Conservation (phyloP, 2,797 vertebrate species). For the Danio albolineatus region DNA sequence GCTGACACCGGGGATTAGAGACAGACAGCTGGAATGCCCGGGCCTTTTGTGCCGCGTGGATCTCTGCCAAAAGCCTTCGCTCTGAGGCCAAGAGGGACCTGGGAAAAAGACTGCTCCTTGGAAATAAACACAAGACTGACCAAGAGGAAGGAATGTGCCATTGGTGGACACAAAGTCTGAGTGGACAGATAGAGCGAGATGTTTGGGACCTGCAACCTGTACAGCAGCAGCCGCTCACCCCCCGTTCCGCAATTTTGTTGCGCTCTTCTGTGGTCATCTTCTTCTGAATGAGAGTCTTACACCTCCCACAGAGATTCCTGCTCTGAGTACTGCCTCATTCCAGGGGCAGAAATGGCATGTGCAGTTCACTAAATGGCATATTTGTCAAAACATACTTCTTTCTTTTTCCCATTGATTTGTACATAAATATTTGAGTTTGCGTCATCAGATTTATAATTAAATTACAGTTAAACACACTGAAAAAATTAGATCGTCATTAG, state of each 20-base stretch:
- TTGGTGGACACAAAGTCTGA: slow-evolving; percentile 68
- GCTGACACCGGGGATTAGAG: slow-evolving; percentile 99
- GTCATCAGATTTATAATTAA: too few species aligned
- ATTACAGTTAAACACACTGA: too few species aligned
- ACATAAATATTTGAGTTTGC: too few species aligned
- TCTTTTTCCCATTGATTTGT: too few species aligned
- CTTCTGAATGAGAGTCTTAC: slow-evolving; percentile 7
- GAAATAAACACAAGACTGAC: slow-evolving; percentile 75
- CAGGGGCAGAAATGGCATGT: background rate
- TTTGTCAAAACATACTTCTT: background rate
- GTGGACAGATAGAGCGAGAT: slow-evolving; percentile 24
- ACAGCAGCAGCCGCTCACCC: slow-evolving; percentile 2
- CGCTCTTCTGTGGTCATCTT: background rate
- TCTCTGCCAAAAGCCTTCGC: slow-evolving; percentile 92
- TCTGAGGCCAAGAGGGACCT: slow-evolving; percentile 87
- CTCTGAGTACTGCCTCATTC: slow-evolving; percentile 6
- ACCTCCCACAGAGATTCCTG: slow-evolving; percentile 14
- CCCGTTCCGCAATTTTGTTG: slow-evolving; percentile 23
- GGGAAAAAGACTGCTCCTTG: slow-evolving; percentile 78
- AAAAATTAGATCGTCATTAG: too few species aligned
- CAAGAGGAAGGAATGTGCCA: slow-evolving; percentile 76
- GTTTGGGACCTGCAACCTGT: slow-evolving; percentile 38
- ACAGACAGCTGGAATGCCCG: slow-evolving; percentile 99
- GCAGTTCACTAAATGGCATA: background rate
- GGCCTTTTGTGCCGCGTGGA: slow-evolving; percentile 93